phyloP scores from a whole-genome alignment of 53 echinoderm and acorn worm genomes.

The Paracentrotus lividus region DNA sequence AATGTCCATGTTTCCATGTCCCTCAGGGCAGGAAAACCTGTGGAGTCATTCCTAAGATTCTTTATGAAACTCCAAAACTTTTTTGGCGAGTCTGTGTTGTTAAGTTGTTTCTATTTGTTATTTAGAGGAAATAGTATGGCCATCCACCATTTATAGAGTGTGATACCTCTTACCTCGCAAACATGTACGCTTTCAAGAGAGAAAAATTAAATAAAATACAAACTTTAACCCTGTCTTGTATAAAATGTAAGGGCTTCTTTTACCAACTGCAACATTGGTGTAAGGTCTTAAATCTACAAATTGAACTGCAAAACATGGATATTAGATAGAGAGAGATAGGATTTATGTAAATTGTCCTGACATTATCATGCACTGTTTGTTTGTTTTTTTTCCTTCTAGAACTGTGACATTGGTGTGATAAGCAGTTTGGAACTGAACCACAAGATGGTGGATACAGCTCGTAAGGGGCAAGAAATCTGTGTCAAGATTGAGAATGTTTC shows the following conservation, averaged over 20 bases:
- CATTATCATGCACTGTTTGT: too few relatives aligned
- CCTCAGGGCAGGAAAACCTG: background rate
- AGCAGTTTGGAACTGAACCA: slow-evolving; percentile 96
- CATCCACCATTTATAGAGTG: too few relatives aligned
- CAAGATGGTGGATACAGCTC: slow-evolving; percentile 86
- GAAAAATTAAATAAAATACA: too few relatives aligned
- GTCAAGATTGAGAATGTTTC: slow-evolving; percentile 92
- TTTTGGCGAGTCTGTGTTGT: background rate
- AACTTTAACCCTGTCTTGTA: too few relatives aligned
- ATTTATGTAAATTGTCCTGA: background rate
- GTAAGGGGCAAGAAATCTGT: slow-evolving; percentile 95
- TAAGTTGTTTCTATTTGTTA: too few relatives aligned
- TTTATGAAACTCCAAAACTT: background rate
- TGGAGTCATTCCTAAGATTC: background rate
- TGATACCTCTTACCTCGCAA: too few relatives aligned
- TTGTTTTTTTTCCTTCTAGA: slow-evolving; percentile 65
- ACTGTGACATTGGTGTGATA: slow-evolving; percentile 84
- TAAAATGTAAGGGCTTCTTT: too few relatives aligned
- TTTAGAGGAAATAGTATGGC: too few relatives aligned
- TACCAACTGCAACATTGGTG: too few relatives aligned
- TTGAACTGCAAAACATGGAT: too few relatives aligned
- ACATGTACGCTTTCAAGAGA: too few relatives aligned
- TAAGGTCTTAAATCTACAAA: too few relatives aligned
- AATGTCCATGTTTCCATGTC: background rate
- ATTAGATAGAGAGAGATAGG: background rate